phyloP scores from a whole-genome alignment of 2,113 vertebrate genomes.

The Todiramphus chloris region DNA sequence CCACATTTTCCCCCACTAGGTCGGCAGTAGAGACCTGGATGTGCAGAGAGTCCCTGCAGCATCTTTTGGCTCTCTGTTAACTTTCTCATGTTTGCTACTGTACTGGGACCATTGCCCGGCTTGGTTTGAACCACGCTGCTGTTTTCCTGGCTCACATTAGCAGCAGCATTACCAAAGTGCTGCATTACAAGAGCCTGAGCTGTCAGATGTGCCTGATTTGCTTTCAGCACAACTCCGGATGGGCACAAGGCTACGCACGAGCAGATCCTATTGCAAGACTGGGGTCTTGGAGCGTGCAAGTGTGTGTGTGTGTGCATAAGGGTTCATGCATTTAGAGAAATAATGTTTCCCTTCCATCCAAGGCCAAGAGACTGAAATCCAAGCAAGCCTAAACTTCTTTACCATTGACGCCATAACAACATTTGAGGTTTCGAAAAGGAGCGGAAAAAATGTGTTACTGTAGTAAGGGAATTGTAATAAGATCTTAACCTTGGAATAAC shows the following conservation, averaged over 20 bases:
- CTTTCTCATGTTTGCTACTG: not conserved
- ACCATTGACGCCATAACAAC: slow-evolving; percentile 57
- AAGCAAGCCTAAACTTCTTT: slow-evolving; percentile 49
- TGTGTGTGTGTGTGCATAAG: not conserved
- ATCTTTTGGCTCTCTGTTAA: not conserved
- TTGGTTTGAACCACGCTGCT: not conserved
- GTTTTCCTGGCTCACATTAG: not conserved
- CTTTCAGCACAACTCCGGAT: not conserved
- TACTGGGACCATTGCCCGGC: not conserved
- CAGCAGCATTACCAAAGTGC: not conserved
- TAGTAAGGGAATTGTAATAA: slow-evolving; percentile 61
- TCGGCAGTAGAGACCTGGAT: not conserved
- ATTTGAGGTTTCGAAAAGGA: slow-evolving; percentile 64
- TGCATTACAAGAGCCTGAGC: not conserved
- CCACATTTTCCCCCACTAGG: not conserved
- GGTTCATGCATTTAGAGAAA: slow-evolving; percentile 35
- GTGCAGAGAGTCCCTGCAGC: not conserved
- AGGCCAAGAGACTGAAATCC: slow-evolving; percentile 57
- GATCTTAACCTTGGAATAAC: slow-evolving; percentile 51
- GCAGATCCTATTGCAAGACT: not conserved
- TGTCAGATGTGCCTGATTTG: not conserved
- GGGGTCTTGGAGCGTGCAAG: not conserved
- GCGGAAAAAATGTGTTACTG: slow-evolving; percentile 52
- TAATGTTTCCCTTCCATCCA: slow-evolving; percentile 31
- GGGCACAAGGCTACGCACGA: not conserved